Base-by-base conservation (phyloP, 1,140 invertebrate species). In the Macrotrachela quadricornifera region DNA sequence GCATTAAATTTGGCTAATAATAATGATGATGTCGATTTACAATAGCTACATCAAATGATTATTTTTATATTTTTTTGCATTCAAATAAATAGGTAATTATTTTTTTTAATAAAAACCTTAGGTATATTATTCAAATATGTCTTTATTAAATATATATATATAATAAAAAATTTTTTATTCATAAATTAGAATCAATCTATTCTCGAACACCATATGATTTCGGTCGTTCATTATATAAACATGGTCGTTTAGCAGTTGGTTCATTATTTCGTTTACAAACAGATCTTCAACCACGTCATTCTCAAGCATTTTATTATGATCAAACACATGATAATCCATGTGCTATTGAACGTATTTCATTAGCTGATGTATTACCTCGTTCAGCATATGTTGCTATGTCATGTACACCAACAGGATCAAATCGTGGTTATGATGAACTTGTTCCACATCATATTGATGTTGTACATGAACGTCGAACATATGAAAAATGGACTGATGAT, bases 381-480 rank as follows among this genome's bases (percentile, higher is more conserved):
- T 75, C 85, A 0, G 87, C 82, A 41, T 70, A 96, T 41, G 83
- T 94, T 4, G 76, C 80, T 10, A 90, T 91, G 81, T 83, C 88
- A 1, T 83, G 78, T 62, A 92, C 87, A 74, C 88, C 86, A 16
- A 80, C 78, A 45, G 92, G 91, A 54, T 87, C 83, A 59, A 96
- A 80, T 66, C 75, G 88, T 55, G 92, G 92, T 16, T 92, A 90
- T 66, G 92, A 97, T 69, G 88, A 96, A 73, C 71, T 97, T 15
- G 85, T 97, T 37, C 87, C 91, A 39, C 85, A 95, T 74, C 85
- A 90, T 81, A 88, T 95, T 60, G 82, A 96, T 71, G 90, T 99
- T 46, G 92, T 99, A n/a, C 78, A 82, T 58, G 92, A 97, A 71
- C 71, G 68, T 43, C 76, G 91, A 46, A 70, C 80, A 49, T 97